Evolutionary conservation across 2,797 vertebrate species (phyloP).

Genomic region (Eidolon dupreanum): DNA sequence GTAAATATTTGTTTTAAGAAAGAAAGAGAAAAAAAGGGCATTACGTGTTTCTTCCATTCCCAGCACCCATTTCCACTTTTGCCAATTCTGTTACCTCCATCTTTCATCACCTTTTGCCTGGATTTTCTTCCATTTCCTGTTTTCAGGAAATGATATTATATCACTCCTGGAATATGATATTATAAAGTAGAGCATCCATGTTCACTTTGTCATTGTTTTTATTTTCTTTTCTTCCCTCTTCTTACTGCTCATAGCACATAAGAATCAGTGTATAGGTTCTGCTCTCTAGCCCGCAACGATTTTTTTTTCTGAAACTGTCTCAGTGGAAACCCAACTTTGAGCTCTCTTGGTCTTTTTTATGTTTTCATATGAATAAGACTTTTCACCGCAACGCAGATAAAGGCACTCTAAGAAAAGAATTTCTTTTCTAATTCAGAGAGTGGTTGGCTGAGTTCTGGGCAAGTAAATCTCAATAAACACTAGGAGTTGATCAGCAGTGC

Average conservation of each 20-base stretch:
- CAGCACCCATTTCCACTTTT: neutral
- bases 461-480: neutral
- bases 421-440: neutral
- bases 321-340: neutral
- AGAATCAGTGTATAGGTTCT: neutral
- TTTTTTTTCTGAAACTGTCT: conserved; percentile 23
- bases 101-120: neutral
- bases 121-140: conserved; percentile 30
- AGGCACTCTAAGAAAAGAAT: neutral
- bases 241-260: neutral
- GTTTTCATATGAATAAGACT: neutral
- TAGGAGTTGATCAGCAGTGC: neutral
- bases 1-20: neutral
- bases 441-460: neutral
- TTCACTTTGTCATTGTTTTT: neutral
- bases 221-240: neutral
- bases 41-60: neutral
- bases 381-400: neutral
- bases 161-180: neutral
- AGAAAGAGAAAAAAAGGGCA: neutral
- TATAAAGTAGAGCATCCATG: neutral
- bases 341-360: neutral
- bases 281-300: neutral
- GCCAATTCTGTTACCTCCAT: neutral
- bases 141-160: neutral